Evolutionary conservation across 2,888 invertebrate genomes (phyloP).

Genomic region (Myopa tessellatipennis): DNA sequence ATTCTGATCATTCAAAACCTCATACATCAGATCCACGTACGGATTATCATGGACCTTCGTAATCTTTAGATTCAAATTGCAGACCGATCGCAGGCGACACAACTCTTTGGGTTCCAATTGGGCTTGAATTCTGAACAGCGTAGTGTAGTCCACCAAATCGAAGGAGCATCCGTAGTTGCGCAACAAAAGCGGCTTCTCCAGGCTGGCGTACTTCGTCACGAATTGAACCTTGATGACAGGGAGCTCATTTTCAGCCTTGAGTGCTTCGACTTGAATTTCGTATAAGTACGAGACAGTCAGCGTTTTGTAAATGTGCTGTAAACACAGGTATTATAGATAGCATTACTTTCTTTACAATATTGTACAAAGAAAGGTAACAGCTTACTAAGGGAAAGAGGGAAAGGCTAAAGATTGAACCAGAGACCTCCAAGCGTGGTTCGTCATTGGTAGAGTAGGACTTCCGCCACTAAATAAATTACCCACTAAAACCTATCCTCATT

Average conservation of each 20-base stretch:
- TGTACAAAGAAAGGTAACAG: no score
- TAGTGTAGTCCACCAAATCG: slow-evolving; percentile 85
- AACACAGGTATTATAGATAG: slow-evolving; percentile 32
- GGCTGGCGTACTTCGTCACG: slow-evolving; percentile 71
- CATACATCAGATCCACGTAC: slow-evolving; percentile 82
- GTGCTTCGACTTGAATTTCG: slow-evolving; percentile 77
- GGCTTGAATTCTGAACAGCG: slow-evolving; percentile 80
- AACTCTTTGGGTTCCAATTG: slow-evolving; percentile 84
- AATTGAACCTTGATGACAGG: slow-evolving; percentile 76
- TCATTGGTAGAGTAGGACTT: no score
- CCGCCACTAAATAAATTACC: no score
- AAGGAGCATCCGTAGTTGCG: slow-evolving; percentile 77
- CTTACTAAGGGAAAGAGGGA: not conserved
- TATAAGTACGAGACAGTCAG: slow-evolving; percentile 86
- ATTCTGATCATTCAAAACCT: slow-evolving; percentile 90
- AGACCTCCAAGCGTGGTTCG: no score
- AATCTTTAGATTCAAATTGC: slow-evolving; percentile 82
- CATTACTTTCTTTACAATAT: no score
- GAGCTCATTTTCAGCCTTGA: slow-evolving; percentile 72
- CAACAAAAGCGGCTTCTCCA: slow-evolving; percentile 59
- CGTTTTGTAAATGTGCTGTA: slow-evolving; percentile 77
- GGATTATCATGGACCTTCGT: slow-evolving; percentile 71
- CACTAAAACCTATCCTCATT: no score
- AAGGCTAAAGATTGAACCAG: slow-evolving; percentile 20
- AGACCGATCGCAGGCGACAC: slow-evolving; percentile 89